Evolutionary conservation across 1,140 invertebrate genomes (phyloP).

Genomic region (Littorina saxatilis): DNA sequence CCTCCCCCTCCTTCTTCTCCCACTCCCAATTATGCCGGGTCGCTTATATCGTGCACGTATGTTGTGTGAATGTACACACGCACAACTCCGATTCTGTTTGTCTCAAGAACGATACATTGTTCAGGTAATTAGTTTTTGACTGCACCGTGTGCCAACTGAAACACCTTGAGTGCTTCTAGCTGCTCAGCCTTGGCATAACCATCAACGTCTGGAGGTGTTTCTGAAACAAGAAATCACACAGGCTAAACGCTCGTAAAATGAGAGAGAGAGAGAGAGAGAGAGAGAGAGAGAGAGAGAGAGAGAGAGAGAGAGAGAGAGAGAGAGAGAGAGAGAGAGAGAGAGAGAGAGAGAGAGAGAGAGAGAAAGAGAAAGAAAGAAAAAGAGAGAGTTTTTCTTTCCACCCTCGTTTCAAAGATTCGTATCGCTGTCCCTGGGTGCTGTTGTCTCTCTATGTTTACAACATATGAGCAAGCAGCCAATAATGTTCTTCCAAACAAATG

Average conservation of each 20-base stretch:
- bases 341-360: neutral
- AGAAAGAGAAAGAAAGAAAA: neutral
- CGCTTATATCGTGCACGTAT: no score
- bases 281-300: conserved; percentile 11
- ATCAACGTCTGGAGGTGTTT: no score
- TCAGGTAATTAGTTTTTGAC: no score
- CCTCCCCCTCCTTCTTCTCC: neutral
- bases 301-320: conserved; percentile 3
- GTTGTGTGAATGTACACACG: no score
- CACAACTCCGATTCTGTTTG: conserved; percentile 1
- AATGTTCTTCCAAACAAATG: neutral
- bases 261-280: neutral
- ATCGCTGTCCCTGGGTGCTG: no score
- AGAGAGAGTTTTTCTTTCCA: neutral
- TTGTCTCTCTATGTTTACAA: neutral
- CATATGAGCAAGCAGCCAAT: neutral
- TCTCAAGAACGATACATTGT: no score
- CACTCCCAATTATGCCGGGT: neutral
- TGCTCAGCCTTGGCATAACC: no score
- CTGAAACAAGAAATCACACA: no score
- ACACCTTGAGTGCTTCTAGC: no score
- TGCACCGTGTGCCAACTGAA: no score
- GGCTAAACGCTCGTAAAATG: no score
- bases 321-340: neutral
- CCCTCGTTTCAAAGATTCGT: neutral